Conservation (phyloP, 1,140 invertebrate species). For the Bathynomus jamesi region DNA sequence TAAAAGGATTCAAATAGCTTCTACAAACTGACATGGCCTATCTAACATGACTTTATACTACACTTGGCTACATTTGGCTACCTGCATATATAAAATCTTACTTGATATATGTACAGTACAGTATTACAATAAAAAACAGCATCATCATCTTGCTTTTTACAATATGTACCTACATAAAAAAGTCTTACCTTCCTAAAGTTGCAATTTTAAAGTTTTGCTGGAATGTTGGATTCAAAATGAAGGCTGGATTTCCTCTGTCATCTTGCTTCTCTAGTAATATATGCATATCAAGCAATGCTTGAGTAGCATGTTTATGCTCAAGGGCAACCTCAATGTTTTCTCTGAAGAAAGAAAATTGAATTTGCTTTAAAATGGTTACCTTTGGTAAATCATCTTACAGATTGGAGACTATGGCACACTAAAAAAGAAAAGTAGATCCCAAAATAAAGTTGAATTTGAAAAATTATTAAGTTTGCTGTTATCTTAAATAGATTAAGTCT, state of each 20-base stretch:
- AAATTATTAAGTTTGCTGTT: too few relatives aligned
- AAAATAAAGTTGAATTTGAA: too few relatives aligned
- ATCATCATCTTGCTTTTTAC: neutral
- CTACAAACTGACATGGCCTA: conserved; percentile 36
- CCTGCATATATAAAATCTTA: neutral
- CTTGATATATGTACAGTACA: neutral
- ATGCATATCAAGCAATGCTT: conserved; percentile 27
- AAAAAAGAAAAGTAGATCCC: too few relatives aligned
- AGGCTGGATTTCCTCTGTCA: conserved; percentile 16
- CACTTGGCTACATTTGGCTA: neutral
- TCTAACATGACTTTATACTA: neutral
- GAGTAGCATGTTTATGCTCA: conserved; percentile 21
- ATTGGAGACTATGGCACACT: too few relatives aligned
- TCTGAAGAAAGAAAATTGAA: conserved; percentile 15
- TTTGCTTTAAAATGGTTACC: too few relatives aligned
- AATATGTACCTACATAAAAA: neutral
- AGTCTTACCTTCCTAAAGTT: conserved; percentile 23
- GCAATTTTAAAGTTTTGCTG: conserved; percentile 26
- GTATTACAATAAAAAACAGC: neutral
- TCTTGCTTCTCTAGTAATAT: conserved; percentile 30
- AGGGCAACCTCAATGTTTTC: conserved; percentile 47
- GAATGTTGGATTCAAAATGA: conserved; percentile 24
- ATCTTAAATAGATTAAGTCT: too few relatives aligned
- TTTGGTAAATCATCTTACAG: too few relatives aligned
- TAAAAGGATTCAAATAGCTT: too few relatives aligned